These are phyloP conservation scores for crab-eating macaque (Macaca fascicularis) DNA, from an alignment of 2,113 vertebrate species.

Conservation along the genomic window DNA sequence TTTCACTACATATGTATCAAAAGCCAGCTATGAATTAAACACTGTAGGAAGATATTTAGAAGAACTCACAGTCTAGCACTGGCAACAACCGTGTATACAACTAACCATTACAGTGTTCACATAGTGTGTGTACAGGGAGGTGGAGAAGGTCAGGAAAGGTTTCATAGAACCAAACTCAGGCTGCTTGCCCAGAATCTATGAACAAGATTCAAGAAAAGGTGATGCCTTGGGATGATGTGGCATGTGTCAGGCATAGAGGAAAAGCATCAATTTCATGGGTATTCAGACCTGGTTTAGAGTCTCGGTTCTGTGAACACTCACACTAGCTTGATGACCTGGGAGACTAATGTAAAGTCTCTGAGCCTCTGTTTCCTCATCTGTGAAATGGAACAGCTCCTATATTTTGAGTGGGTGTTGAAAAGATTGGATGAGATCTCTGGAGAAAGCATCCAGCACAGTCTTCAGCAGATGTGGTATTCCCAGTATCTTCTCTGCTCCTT, in stretches of 20 bases:
- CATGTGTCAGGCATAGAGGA: not conserved
- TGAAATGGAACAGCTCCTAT: not conserved
- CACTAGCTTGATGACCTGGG: not conserved
- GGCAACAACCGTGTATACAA: not conserved
- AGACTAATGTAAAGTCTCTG: not conserved
- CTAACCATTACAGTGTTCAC: not conserved
- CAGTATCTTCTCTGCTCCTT: not conserved
- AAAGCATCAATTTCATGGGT: not conserved
- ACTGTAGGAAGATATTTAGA: not conserved
- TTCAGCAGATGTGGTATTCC: fast-evolving
- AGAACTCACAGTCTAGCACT: not conserved
- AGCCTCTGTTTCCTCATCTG: not conserved
- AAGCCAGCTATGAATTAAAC: not conserved
- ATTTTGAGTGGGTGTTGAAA: not conserved
- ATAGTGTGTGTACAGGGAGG: fast-evolving
- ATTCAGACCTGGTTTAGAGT: not conserved
- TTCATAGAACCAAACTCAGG: not conserved
- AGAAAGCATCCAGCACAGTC: not conserved
- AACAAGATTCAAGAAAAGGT: not conserved
- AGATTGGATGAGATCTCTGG: not conserved
- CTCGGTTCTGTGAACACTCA: not conserved
- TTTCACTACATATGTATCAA: not conserved
- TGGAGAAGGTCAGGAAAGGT: not conserved
- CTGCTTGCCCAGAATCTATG: not conserved
- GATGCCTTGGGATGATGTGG: not conserved